Percentiles rank a stretch among this genome's conserved stretches.
phyloP scores from a whole-genome alignment of 2,888 invertebrate species.

The Aporophyla lueneburgensis region DNA sequence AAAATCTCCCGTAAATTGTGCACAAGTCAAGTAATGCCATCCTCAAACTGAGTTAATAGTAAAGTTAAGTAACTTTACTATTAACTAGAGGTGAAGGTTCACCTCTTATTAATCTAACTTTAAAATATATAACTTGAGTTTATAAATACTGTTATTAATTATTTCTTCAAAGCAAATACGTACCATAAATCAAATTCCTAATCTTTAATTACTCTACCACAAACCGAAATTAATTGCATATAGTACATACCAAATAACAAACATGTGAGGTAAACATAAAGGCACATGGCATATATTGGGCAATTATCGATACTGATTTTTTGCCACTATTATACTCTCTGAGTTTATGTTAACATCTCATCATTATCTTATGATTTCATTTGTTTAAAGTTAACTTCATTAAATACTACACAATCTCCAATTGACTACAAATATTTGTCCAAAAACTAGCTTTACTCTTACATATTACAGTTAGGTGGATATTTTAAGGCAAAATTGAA shows the following conservation, averaged over 20 bases:
- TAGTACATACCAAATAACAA: constrained; percentile 17
- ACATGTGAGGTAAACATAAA: constrained; percentile 12
- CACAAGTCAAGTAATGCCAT: not conserved
- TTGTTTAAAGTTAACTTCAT: constrained; percentile 2
- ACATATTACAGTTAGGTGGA: constrained; percentile 23
- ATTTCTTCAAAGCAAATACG: constrained; percentile 10
- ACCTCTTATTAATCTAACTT: not conserved
- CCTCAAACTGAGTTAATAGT: not conserved
- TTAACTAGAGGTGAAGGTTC: not conserved
- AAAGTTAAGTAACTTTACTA: not conserved
- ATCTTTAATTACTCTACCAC: not conserved
- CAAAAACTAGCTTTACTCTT: constrained; percentile 49
- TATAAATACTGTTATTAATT: not conserved
- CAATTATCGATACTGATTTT: constrained; percentile 48
- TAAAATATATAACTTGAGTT: constrained; percentile 13
- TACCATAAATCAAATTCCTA: not conserved
- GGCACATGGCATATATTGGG: constrained; percentile 8
- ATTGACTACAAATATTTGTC: constrained; percentile 35
- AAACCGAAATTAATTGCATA: not conserved
- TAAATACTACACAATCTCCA: constrained; percentile 32
- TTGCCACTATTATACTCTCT: constrained; percentile 49
- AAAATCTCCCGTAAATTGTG: not conserved
- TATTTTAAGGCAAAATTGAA: constrained; percentile 58
- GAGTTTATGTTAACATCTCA: not conserved
- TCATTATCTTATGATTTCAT: constrained; percentile 5